Evolutionary conservation across 2,113 vertebrate genomes (phyloP), one percentile per base, ranked within the genome.

Genomic region (Misgurnus anguillicaudatus): DNA sequence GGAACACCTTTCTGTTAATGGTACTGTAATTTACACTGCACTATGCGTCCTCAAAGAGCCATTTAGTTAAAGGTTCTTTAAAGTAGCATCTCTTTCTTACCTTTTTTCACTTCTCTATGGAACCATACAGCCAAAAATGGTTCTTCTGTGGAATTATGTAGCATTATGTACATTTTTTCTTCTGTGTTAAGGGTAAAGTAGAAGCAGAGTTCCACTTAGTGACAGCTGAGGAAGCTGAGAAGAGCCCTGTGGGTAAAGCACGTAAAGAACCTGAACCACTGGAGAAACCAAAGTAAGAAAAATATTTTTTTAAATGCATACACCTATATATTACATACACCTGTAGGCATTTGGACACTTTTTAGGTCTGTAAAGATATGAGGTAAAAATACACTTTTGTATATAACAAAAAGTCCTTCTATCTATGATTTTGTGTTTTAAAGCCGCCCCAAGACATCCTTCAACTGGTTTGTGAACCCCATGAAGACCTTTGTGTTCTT

Each of bases 401-500:
- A 31, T 31, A 31, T 31, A 21, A 38, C 1, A 5, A 21, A 48
- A 38, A 51, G 16, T 51, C 14, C 41, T 74, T 17, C 11, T 60
- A 61, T 47, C 45, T 47, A 16, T 3, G 3, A 13, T 38, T 42
- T 57, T 79, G 5, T 78, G 4, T 6, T 61, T 82, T 24, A 36
- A 80, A 99, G 96, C 79, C 93, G 95, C 14, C 97, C 97, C 36
- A 94, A 94, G 89, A 98, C 94, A 8, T 95, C 92, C 77, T 99
- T 99, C 87, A 92, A 88, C 87, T 98, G 97, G 96, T 94, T 98
- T 48, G 83, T 97, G 87, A 98, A 98, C 81, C 97, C 95, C 0
- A 81, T 99, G 91, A 99, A 97, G 89, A 96, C 96, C 17, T 98
- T 97, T 7, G 68, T 96, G 83, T 96, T 94, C 91, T 95, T 98